A percentile compares a stretch with the other conserved stretches of the same genome.
Evolutionary conservation across 2,797 vertebrate genomes (phyloP).

Genomic region (Sebastes glaucus): DNA sequence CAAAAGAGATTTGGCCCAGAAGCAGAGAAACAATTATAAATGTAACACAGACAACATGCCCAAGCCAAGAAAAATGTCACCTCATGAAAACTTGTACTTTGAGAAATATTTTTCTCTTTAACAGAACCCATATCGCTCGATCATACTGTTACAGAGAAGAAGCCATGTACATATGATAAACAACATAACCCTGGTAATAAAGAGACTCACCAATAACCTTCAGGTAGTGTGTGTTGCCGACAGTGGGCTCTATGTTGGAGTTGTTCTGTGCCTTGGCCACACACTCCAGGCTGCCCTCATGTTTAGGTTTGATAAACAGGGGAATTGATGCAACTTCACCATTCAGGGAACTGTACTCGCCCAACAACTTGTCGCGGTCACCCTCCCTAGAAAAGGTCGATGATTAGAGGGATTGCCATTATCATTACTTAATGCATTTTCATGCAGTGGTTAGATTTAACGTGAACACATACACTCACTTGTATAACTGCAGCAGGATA

Average conservation of each 20-base stretch:
- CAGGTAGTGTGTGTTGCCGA: conserved; percentile 55
- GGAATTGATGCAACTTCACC: background rate
- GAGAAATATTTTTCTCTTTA: background rate
- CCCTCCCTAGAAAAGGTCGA: conserved; percentile 28
- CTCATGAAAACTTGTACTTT: background rate
- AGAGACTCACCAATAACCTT: conserved; percentile 74
- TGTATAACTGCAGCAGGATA: conserved; percentile 57
- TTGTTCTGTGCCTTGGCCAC: conserved; percentile 66
- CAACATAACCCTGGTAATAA: background rate
- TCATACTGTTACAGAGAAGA: background rate
- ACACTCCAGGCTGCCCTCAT: conserved; percentile 68
- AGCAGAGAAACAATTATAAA: background rate
- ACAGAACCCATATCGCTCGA: background rate
- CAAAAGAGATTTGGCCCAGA: background rate
- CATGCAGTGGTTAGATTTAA: background rate
- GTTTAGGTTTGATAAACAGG: fast-evolving
- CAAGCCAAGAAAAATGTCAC: background rate
- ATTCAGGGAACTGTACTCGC: background rate
- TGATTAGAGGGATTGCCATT: background rate
- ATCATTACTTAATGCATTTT: background rate
- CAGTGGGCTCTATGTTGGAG: conserved; percentile 40
- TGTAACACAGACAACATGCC: background rate
- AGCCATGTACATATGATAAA: background rate
- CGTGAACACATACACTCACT: conserved; percentile 54
- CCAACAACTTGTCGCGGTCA: background rate